Conservation (phyloP, 1,140 invertebrate species). For the Drosophila subobscura region DNA sequence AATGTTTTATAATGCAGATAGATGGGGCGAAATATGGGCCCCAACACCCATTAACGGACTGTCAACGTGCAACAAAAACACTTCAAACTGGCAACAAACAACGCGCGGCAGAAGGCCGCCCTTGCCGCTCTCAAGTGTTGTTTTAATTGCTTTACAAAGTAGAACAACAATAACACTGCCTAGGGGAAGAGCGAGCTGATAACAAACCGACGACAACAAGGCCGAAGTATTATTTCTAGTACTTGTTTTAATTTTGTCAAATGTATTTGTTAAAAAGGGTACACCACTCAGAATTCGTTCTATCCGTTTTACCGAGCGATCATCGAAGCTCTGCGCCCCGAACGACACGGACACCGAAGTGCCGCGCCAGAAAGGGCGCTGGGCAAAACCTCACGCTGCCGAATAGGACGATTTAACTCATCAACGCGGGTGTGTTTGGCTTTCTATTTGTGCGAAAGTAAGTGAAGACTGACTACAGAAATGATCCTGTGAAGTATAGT, state of each 20-base stretch:
- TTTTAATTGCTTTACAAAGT: slow-evolving; percentile 56
- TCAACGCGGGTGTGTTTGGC: slow-evolving; percentile 63
- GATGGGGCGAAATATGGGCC: neutral
- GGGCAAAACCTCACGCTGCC: slow-evolving; percentile 72
- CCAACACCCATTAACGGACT: slow-evolving; percentile 25
- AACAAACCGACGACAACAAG: no score
- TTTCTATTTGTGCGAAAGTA: slow-evolving; percentile 69
- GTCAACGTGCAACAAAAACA: slow-evolving; percentile 52
- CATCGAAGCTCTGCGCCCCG: slow-evolving; percentile 63
- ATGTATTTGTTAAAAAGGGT: slow-evolving; percentile 50
- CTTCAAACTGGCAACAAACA: slow-evolving; percentile 50
- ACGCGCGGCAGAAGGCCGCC: slow-evolving; percentile 20
- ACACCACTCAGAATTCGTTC: slow-evolving; percentile 79
- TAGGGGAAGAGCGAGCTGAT: neutral
- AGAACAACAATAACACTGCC: slow-evolving; percentile 18
- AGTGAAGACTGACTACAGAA: slow-evolving; percentile 81
- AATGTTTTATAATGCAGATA: slow-evolving; percentile 44
- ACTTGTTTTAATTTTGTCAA: neutral
- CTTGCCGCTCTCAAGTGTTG: slow-evolving; percentile 12
- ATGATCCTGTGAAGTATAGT: slow-evolving; percentile 83
- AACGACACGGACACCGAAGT: slow-evolving; percentile 19
- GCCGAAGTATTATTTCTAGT: neutral
- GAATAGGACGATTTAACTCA: slow-evolving; percentile 73
- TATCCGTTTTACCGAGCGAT: slow-evolving; percentile 75
- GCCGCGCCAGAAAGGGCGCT: slow-evolving; percentile 23